Conservation (phyloP, 2,113 vertebrate species). For the Anolis carolinensis region DNA sequence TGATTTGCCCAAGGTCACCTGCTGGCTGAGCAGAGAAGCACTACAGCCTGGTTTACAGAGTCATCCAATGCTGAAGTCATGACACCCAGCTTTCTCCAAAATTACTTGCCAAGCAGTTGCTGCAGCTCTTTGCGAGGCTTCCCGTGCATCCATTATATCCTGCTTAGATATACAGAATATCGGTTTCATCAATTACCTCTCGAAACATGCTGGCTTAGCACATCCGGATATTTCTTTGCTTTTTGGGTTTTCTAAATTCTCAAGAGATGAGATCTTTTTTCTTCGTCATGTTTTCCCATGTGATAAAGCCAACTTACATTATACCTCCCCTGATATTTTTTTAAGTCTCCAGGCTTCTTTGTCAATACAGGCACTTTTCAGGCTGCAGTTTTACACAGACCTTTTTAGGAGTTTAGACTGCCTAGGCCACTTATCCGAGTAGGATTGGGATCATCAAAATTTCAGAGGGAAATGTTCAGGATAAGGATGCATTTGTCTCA, state of each 20-base stretch:
- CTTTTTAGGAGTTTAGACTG: neutral
- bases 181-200: neutral
- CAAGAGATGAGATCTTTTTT: neutral
- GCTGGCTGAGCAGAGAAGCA: too few relatives aligned
- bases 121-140: neutral
- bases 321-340: neutral
- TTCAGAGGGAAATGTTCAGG: slow-evolving; percentile 3
- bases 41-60: too few relatives aligned
- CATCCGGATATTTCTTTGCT: neutral
- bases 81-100: neutral
- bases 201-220: neutral
- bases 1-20: too few relatives aligned
- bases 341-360: neutral
- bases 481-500: neutral
- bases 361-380: slow-evolving; percentile 37
- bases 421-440: neutral
- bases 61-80: too few relatives aligned
- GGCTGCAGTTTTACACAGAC: neutral
- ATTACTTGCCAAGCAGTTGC: neutral
- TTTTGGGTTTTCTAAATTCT: too few relatives aligned
- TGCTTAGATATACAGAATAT: neutral
- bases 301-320: neutral
- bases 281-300: slow-evolving; percentile 31
- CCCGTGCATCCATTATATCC: neutral
- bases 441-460: neutral